Evolutionary conservation across 2,888 invertebrate species (phyloP).

Genomic region (Epinotia ramella): DNA sequence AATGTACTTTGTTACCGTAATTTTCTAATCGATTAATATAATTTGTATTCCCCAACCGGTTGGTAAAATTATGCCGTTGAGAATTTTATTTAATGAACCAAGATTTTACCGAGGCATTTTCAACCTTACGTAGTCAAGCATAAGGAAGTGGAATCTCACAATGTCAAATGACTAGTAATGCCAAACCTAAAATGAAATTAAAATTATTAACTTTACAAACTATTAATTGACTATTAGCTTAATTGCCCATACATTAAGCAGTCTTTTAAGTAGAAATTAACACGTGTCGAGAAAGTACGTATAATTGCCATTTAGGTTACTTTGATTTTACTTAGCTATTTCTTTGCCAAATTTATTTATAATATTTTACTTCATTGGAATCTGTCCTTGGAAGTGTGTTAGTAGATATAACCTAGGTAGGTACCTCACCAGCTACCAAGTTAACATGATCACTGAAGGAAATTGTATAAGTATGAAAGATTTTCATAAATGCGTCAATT

Average conservation of each 20-base stretch:
- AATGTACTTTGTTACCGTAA: conserved; percentile 23
- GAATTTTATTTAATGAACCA: neutral
- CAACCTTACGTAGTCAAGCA: neutral
- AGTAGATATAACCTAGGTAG: neutral
- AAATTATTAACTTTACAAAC: conserved; percentile 17
- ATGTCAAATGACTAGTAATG: neutral
- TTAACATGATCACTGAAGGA: no score
- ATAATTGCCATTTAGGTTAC: conserved; percentile 6
- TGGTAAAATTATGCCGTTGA: conserved; percentile 27
- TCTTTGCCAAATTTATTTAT: neutral
- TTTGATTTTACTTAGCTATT: neutral
- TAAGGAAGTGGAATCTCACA: neutral
- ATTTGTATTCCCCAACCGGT: conserved; percentile 27
- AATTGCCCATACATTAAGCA: conserved; percentile 5
- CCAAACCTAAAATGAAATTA: conserved; percentile 22
- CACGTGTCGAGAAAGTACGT: conserved; percentile 33
- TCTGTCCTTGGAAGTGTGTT: neutral
- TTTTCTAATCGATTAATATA: conserved; percentile 30
- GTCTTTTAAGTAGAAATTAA: conserved; percentile 1
- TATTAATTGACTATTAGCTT: conserved; percentile 26
- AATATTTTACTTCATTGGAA: neutral
- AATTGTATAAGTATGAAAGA: no score
- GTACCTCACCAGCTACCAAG: no score
- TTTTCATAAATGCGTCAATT: no score
- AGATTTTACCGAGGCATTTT: neutral